phyloP scores from a whole-genome alignment of 1,140 invertebrate species.

The Drosophila murphyi region DNA sequence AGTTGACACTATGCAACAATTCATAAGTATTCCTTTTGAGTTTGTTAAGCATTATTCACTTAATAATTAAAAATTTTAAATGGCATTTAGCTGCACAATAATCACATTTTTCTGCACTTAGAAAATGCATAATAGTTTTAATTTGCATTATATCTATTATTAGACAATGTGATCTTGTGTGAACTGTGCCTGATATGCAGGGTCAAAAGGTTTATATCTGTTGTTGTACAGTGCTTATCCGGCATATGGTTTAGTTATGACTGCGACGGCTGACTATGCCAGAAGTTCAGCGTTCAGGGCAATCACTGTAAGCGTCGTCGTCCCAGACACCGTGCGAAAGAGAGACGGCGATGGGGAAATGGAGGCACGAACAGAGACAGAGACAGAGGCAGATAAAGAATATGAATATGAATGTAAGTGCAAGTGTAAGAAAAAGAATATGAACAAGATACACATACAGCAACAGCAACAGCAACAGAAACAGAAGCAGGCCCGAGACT shows the following conservation, averaged over 20 bases:
- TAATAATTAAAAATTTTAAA: slow-evolving; percentile 4
- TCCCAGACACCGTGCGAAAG: slow-evolving; percentile 4
- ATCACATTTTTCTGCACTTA: too few species aligned
- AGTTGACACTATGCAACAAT: slow-evolving; percentile 31
- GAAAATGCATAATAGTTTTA: too few species aligned
- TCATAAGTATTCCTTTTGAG: neutral
- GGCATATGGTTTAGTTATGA: slow-evolving; percentile 53
- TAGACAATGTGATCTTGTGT: neutral
- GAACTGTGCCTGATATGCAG: neutral
- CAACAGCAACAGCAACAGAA: neutral
- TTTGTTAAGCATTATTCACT: too few species aligned
- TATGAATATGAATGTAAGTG: slow-evolving; percentile 11
- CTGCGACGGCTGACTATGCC: slow-evolving; percentile 12
- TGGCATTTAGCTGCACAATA: neutral
- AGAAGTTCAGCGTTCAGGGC: slow-evolving; percentile 35
- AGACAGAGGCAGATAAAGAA: slow-evolving; percentile 20
- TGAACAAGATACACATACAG: slow-evolving; percentile 11
- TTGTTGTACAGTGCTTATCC: slow-evolving; percentile 39
- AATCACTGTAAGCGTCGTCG: slow-evolving; percentile 18
- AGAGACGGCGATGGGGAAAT: slow-evolving; percentile 15
- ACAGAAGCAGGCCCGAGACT: slow-evolving; percentile 2
- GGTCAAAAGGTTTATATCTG: neutral
- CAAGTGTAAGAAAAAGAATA: slow-evolving; percentile 9
- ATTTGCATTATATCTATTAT: neutral
- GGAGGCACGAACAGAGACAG: slow-evolving; percentile 4